Percentiles rank a stretch among this genome's conserved stretches.
Conservation (phyloP, 2,113 vertebrate species). For the Melanocharis versteri region DNA sequence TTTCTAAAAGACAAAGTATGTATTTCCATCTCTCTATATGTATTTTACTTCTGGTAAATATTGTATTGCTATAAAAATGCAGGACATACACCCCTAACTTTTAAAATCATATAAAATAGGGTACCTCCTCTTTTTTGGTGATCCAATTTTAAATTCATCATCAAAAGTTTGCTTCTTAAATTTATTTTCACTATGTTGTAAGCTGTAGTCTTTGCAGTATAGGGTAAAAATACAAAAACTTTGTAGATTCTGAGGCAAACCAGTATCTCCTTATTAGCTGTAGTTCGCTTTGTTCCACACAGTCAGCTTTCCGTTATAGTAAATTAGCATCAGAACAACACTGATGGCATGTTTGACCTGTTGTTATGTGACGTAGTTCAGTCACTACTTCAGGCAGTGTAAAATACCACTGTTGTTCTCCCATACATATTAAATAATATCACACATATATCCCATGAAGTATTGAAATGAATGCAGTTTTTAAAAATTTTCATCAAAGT, state of each 20-base stretch:
- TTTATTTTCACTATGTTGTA: neutral
- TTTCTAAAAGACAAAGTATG: neutral
- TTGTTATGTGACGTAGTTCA: neutral
- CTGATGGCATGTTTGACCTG: neutral
- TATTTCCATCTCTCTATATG: neutral
- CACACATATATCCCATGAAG: neutral
- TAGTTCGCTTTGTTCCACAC: neutral
- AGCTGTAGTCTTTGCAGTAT: neutral
- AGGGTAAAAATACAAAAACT: neutral
- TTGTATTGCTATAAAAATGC: neutral
- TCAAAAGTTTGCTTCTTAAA: neutral
- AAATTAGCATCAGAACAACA: neutral
- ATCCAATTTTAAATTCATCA: neutral
- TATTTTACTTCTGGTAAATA: neutral
- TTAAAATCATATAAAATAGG: neutral
- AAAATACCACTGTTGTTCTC: neutral
- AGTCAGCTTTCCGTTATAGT: neutral
- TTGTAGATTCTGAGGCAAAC: neutral
- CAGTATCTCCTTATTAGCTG: neutral
- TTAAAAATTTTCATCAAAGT: neutral
- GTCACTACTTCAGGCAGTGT: neutral
- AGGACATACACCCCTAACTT: rapidly evolving
- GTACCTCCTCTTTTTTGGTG: neutral
- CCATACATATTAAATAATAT: neutral
- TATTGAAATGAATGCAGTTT: neutral